Percentiles rank a stretch among this genome's conserved stretches.
phyloP scores from a whole-genome alignment of 2,797 vertebrate species.

The Sarcoramphus papa region DNA sequence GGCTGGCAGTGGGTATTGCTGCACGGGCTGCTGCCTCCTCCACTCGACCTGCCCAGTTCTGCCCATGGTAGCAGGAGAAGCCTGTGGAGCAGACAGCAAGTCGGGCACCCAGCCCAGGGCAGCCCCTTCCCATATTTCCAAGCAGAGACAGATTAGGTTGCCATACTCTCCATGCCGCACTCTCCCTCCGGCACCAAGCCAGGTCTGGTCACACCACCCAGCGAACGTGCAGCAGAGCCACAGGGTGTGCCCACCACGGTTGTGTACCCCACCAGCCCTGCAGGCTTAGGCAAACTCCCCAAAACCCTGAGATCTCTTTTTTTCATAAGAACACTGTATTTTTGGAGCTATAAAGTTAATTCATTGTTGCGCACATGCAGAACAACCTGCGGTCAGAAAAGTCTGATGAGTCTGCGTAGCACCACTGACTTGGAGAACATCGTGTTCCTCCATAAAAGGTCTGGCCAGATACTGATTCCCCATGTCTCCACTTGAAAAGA shows the following conservation, averaged over 20 bases:
- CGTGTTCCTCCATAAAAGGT: not conserved
- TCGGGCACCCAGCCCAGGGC: not conserved
- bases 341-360: not conserved
- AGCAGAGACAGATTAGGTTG: not conserved
- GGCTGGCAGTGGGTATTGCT: not conserved
- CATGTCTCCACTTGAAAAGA: not conserved
- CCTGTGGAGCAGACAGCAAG: not conserved
- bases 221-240: not conserved
- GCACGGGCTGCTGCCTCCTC: not conserved
- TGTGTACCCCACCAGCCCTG: not conserved
- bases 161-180: rapidly evolving
- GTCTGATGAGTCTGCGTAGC: not conserved
- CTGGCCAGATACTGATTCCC: not conserved
- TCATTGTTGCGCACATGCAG: not conserved
- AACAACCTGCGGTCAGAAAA: rapidly evolving
- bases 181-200: not conserved
- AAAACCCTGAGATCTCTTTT: not conserved
- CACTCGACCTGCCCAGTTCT: not conserved
- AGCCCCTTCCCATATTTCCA: not conserved
- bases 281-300: not conserved
- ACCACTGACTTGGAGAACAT: not conserved
- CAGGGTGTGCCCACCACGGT: not conserved
- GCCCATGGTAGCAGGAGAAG: not conserved
- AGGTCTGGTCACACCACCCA: not conserved
- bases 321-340: rapidly evolving